Conservation (phyloP, 2,888 invertebrate species). For the Mythimna ferrago region DNA sequence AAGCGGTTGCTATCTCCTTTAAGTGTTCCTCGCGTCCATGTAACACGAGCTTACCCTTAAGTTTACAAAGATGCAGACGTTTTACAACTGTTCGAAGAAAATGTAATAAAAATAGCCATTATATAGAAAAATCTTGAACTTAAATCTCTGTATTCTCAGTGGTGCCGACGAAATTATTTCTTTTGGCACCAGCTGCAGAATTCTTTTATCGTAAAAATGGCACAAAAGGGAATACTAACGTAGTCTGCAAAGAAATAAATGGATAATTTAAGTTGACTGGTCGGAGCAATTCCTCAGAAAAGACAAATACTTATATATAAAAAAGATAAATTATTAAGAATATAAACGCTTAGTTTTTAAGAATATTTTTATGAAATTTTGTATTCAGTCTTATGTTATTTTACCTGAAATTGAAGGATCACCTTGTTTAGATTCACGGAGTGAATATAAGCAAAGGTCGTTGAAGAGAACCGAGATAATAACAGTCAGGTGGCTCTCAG, state of each 20-base stretch:
- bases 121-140: slow-evolving; percentile 47
- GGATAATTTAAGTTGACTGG: slow-evolving; percentile 53
- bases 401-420: slow-evolving; percentile 17
- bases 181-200: slow-evolving; percentile 68
- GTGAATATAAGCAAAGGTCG: slow-evolving; percentile 63
- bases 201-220: slow-evolving; percentile 64
- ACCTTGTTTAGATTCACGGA: slow-evolving; percentile 53
- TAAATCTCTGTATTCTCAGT: slow-evolving; percentile 58
- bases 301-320: slow-evolving; percentile 20
- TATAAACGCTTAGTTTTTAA: not conserved
- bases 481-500: slow-evolving; percentile 62
- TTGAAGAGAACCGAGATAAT: slow-evolving; percentile 46
- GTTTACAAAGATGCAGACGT: slow-evolving; percentile 28
- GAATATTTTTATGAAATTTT: not conserved
- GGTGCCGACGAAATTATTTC: slow-evolving; percentile 59
- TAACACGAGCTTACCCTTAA: slow-evolving; percentile 29
- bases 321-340: slow-evolving; percentile 20
- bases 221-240: slow-evolving; percentile 64
- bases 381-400: slow-evolving; percentile 1
- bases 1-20: slow-evolving; percentile 63
- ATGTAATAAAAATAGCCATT: slow-evolving; percentile 49
- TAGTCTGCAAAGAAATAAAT: slow-evolving; percentile 58
- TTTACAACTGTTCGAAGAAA: slow-evolving; percentile 42
- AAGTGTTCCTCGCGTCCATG: slow-evolving; percentile 55
- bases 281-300: slow-evolving; percentile 29